A percentile compares a stretch with the other conserved stretches of the same genome.
These are phyloP conservation scores for Zelostemma sp. DNA, from an alignment of 1,140 invertebrate genomes.

Conservation along the genomic window DNA sequence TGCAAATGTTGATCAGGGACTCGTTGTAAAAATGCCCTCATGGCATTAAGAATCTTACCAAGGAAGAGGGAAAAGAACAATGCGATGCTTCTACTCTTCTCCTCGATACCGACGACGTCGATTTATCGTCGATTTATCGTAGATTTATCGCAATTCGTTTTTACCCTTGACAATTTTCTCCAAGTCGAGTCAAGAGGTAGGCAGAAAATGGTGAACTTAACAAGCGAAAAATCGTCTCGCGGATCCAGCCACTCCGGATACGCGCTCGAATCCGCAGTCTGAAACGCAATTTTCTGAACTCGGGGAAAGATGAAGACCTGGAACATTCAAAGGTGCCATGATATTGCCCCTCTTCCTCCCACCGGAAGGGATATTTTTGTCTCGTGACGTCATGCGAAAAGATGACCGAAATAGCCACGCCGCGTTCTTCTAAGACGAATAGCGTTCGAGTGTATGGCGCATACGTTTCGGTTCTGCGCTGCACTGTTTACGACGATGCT, in stretches of 20 bases:
- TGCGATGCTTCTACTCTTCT: slow-evolving; percentile 46
- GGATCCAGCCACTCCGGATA: neutral
- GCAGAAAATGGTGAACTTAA: too few species aligned
- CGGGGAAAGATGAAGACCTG: slow-evolving; percentile 63
- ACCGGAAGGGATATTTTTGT: slow-evolving; percentile 66
- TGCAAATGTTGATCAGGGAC: too few species aligned
- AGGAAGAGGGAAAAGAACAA: slow-evolving; percentile 50
- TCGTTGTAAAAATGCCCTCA: too few species aligned
- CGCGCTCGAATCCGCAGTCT: slow-evolving; percentile 16
- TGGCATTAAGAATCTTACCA: too few species aligned
- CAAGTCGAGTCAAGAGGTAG: too few species aligned
- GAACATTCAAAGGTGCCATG: slow-evolving; percentile 53
- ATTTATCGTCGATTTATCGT: too few species aligned
- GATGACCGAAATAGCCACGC: slow-evolving; percentile 67
- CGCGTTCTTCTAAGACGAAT: slow-evolving; percentile 61
- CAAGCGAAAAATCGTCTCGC: neutral
- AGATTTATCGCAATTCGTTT: too few species aligned
- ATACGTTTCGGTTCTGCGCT: slow-evolving; percentile 31
- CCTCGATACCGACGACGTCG: slow-evolving; percentile 29
- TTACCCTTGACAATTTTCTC: too few species aligned
- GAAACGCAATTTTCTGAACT: slow-evolving; percentile 59
- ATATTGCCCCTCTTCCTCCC: slow-evolving; percentile 52
- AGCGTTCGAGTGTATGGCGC: slow-evolving; percentile 30
- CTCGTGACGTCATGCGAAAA: slow-evolving; percentile 63
- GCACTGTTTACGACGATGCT: slow-evolving; percentile 52